Evolutionary conservation across 2,888 invertebrate species (phyloP).

Genomic region (Drosophila sordidula): DNA sequence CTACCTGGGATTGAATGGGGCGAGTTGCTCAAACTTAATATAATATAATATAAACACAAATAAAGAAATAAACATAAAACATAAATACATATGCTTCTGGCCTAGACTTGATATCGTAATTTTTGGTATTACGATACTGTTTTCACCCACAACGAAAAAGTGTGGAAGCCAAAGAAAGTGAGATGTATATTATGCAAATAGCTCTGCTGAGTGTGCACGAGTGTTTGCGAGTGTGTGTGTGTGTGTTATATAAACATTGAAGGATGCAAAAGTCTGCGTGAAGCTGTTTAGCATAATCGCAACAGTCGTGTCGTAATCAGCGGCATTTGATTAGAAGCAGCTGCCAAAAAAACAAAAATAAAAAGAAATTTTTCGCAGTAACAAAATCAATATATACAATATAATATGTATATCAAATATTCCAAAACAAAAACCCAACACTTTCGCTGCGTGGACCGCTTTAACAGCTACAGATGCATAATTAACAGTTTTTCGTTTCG

Average conservation of each 20-base stretch:
- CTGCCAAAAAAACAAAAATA: constrained; percentile 20
- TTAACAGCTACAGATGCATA: constrained; percentile 47
- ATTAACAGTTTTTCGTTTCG: constrained; percentile 57
- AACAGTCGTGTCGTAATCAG: constrained; percentile 62
- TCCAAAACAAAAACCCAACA: constrained; percentile 28
- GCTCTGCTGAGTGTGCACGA: constrained; percentile 7
- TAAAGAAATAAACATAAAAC: no score
- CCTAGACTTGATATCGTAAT: constrained; percentile 1
- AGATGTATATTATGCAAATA: constrained; percentile 66
- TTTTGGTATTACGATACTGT: constrained; percentile 8
- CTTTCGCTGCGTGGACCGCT: constrained; percentile 58
- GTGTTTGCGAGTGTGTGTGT: constrained; percentile 18
- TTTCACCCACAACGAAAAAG: constrained; percentile 20
- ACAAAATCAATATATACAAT: constrained; percentile 8
- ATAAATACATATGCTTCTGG: not conserved
- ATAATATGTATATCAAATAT: not conserved
- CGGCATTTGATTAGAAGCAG: constrained; percentile 17
- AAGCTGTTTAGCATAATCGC: constrained; percentile 65
- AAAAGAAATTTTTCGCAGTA: constrained; percentile 53
- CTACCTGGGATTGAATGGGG: constrained; percentile 1
- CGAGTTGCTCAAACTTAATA: constrained; percentile 27
- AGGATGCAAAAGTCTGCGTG: constrained; percentile 57
- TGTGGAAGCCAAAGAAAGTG: constrained; percentile 31
- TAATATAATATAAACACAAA: not conserved
- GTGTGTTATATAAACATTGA: constrained; percentile 66